These are phyloP conservation scores for Cheilosia variabilis DNA, from an alignment of 2,888 invertebrate species.

Conservation along the genomic window DNA sequence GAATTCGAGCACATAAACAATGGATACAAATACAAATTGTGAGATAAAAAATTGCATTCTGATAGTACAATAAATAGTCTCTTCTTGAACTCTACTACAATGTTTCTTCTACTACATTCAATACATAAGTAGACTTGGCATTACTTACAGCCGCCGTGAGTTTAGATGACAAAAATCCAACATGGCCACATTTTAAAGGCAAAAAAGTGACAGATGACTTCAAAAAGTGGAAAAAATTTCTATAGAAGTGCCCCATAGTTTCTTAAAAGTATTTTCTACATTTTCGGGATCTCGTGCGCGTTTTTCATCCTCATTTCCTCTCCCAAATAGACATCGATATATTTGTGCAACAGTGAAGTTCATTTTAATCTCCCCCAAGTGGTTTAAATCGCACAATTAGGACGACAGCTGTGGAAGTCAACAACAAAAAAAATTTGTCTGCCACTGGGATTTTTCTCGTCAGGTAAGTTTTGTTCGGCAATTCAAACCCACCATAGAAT, in stretches of 20 bases:
- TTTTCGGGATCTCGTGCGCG: slow-evolving; percentile 44
- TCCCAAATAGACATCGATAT: slow-evolving; percentile 8
- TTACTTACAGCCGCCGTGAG: slow-evolving; percentile 30
- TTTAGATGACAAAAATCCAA: slow-evolving; percentile 46
- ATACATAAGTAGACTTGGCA: slow-evolving; percentile 14
- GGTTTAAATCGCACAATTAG: slow-evolving; percentile 43
- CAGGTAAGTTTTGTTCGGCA: slow-evolving; percentile 58
- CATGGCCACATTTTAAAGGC: slow-evolving; percentile 62
- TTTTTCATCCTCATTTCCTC: slow-evolving; percentile 15
- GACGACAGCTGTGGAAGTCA: slow-evolving; percentile 69
- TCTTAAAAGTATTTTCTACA: slow-evolving; percentile 38
- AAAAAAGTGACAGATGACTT: slow-evolving; percentile 69
- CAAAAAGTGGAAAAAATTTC: slow-evolving; percentile 65
- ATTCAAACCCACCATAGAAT: slow-evolving; percentile 1
- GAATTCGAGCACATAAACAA: no score
- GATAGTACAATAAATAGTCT: no score
- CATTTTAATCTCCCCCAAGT: slow-evolving; percentile 11
- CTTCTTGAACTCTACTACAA: no score
- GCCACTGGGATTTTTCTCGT: slow-evolving; percentile 49
- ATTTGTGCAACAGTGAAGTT: slow-evolving; percentile 25
- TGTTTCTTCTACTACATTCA: slow-evolving; percentile 29
- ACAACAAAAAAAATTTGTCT: slow-evolving; percentile 18
- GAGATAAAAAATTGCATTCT: no score
- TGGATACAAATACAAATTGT: no score
- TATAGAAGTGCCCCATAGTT: slow-evolving; percentile 35